Conservation (phyloP, 2,113 vertebrate species). For the Alethe diademata region DNA sequence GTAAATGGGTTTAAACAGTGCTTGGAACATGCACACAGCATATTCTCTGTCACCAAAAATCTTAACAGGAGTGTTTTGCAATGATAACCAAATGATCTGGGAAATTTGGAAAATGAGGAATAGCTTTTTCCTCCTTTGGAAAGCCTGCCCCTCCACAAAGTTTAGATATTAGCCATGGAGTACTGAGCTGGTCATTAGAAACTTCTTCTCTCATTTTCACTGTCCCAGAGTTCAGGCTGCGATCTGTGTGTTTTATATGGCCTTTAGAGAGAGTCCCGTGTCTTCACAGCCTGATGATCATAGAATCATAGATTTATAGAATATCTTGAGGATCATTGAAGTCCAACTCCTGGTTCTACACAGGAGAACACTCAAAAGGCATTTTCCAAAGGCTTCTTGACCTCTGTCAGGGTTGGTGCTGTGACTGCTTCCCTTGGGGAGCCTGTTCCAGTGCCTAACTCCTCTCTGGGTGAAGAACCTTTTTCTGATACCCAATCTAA, state of each 20-base stretch:
- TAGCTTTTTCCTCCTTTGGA: neutral
- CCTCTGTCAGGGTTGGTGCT: neutral
- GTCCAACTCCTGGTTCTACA: neutral
- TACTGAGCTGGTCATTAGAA: neutral
- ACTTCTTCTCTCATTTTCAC: neutral
- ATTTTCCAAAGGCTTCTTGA: neutral
- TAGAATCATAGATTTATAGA: neutral
- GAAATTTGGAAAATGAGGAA: neutral
- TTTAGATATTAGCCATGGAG: neutral
- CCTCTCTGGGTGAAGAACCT: neutral
- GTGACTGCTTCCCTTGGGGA: neutral
- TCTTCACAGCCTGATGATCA: neutral
- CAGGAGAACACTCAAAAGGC: neutral
- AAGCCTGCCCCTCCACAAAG: neutral
- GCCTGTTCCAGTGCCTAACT: neutral
- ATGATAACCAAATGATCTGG: neutral
- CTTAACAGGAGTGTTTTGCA: neutral
- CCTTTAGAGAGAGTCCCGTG: neutral
- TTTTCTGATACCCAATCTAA: neutral
- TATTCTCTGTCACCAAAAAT: neutral
- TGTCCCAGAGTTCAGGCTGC: neutral
- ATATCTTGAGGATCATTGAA: neutral
- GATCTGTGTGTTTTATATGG: neutral
- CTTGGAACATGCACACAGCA: rapidly evolving
- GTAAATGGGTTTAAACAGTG: neutral